Conservation (phyloP, 2,797 vertebrate genomes). For the Notolabrus celidotus region DNA sequence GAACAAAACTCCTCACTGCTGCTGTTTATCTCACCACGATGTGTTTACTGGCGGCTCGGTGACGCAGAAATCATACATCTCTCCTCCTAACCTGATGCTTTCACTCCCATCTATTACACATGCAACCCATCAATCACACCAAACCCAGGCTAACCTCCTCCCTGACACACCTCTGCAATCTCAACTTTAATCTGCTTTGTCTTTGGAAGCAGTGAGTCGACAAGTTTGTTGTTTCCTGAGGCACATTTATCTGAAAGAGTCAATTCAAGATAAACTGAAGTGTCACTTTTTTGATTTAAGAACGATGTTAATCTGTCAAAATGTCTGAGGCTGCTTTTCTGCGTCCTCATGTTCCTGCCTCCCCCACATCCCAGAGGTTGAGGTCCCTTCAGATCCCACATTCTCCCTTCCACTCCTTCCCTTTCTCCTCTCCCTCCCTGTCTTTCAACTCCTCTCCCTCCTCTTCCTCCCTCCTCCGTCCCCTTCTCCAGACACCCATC, state of each 20-base stretch:
- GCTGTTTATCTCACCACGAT: conserved; percentile 51
- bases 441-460: conserved; percentile 55
- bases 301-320: neutral
- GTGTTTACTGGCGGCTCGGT: conserved; percentile 18
- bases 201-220: too few species aligned
- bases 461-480: conserved; percentile 40
- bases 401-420: conserved; percentile 47
- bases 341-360: conserved; percentile 42
- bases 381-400: conserved; percentile 49
- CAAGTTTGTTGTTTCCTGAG: too few species aligned
- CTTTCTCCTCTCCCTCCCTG: conserved; percentile 7
- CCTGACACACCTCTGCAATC: conserved; percentile 27
- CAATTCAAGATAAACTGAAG: conserved; percentile 25
- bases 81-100: conserved; percentile 48
- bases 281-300: neutral
- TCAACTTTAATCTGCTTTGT: conserved; percentile 4
- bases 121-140: conserved; percentile 55
- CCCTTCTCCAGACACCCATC: conserved; percentile 70
- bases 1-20: conserved; percentile 57
- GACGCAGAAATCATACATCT: conserved; percentile 31
- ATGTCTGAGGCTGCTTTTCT: conserved; percentile 30
- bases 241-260: neutral
- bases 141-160: conserved; percentile 30
- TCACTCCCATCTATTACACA: conserved; percentile 49
- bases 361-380: conserved; percentile 50